Conservation (phyloP, 2,113 vertebrate genomes). For the Mohoua ochrocephala region DNA sequence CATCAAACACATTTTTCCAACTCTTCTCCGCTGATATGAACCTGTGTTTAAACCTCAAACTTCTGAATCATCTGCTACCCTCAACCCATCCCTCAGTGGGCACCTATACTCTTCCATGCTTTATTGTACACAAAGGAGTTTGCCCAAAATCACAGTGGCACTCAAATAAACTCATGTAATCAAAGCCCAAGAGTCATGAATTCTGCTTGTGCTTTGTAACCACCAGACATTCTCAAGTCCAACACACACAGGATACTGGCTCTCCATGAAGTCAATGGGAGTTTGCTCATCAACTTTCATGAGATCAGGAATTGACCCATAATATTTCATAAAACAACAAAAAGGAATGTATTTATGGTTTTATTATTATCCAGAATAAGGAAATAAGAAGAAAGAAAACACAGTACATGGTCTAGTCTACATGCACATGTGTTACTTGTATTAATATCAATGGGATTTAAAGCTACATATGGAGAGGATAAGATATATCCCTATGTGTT, state of each 20-base stretch:
- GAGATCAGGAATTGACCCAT: neutral
- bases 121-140: neutral
- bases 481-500: slow-evolving; percentile 33
- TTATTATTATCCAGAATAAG: slow-evolving; percentile 50
- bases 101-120: accelerated
- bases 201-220: neutral
- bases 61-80: neutral
- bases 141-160: neutral
- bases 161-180: neutral
- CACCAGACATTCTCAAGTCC: neutral
- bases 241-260: neutral
- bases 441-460: slow-evolving; percentile 25
- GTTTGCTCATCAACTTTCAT: neutral
- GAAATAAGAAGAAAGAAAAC: slow-evolving; percentile 31
- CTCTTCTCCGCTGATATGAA: neutral
- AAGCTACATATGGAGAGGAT: slow-evolving; percentile 38
- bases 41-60: neutral
- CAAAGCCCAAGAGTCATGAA: neutral
- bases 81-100: neutral
- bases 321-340: slow-evolving; percentile 9
- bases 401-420: neutral
- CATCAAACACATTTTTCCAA: neutral
- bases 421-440: slow-evolving; percentile 27
- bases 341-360: slow-evolving; percentile 35
- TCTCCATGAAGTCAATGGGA: neutral